A percentile compares a stretch with the other conserved stretches of the same genome.
Conservation (phyloP, 2,113 vertebrate species). For the Megatriorchis doriae region DNA sequence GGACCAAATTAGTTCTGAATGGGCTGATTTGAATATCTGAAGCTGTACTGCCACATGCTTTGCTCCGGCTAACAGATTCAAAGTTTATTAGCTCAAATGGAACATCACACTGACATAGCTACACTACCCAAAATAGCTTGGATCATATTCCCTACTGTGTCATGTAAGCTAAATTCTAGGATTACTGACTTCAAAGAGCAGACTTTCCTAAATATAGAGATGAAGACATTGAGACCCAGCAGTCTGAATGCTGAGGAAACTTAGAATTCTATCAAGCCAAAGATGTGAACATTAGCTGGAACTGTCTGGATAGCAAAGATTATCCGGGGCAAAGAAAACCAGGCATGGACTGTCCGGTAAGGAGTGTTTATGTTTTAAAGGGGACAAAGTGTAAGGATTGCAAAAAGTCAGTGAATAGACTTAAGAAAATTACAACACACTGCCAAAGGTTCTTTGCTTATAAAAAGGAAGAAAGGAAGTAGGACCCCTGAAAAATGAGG, state of each 20-base stretch:
- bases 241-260: background rate
- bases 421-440: background rate
- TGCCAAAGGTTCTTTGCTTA: background rate
- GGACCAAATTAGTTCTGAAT: background rate
- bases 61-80: background rate
- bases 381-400: background rate
- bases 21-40: background rate
- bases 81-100: background rate
- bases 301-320: background rate
- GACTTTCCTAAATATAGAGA: background rate
- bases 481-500: background rate
- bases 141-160: background rate
- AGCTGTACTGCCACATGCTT: background rate
- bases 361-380: background rate
- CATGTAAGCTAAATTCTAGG: background rate
- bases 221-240: background rate
- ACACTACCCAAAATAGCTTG: background rate
- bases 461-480: background rate
- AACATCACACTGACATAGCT: background rate
- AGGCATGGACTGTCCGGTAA: background rate
- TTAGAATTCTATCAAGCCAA: background rate
- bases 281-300: background rate
- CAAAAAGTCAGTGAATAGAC: background rate
- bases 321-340: background rate
- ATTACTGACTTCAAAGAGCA: slow-evolving; percentile 22